Evolutionary conservation across 2,888 invertebrate genomes (phyloP).

Genomic region (Thymelicus lineola): DNA sequence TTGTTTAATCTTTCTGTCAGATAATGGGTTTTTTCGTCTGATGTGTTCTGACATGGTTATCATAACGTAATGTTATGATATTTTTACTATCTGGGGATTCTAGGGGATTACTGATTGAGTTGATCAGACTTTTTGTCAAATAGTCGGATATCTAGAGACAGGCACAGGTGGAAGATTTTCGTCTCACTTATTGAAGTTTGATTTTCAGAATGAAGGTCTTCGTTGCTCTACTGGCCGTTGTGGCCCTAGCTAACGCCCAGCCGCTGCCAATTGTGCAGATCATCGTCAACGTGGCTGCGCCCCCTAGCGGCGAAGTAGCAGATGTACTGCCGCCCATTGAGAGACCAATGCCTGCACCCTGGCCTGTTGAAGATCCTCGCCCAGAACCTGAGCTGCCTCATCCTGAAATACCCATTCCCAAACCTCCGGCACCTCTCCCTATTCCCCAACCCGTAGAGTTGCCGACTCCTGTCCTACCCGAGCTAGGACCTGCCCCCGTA

Average conservation of each 20-base stretch:
- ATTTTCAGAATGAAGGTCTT: slow-evolving; percentile 55
- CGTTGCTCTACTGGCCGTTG: slow-evolving; percentile 56
- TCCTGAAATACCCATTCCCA: slow-evolving; percentile 10
- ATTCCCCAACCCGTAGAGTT: slow-evolving; percentile 36
- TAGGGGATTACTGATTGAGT: too few relatives aligned
- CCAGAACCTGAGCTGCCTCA: slow-evolving; percentile 28
- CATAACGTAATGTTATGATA: too few relatives aligned
- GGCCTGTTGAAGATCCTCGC: slow-evolving; percentile 29
- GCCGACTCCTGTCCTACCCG: slow-evolving; percentile 39
- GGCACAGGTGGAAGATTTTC: too few relatives aligned
- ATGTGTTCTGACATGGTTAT: too few relatives aligned
- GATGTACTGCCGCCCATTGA: neutral
- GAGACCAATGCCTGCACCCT: slow-evolving; percentile 27
- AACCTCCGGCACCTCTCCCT: slow-evolving; percentile 37
- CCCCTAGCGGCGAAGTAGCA: slow-evolving; percentile 42
- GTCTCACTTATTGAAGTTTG: neutral
- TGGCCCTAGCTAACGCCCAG: slow-evolving; percentile 59
- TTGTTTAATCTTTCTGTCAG: too few relatives aligned
- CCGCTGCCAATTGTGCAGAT: slow-evolving; percentile 60
- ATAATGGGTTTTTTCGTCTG: too few relatives aligned
- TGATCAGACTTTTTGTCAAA: too few relatives aligned
- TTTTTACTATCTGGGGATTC: too few relatives aligned
- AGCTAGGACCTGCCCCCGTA: slow-evolving; percentile 31
- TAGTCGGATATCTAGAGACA: too few relatives aligned
- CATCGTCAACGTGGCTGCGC: slow-evolving; percentile 60